Conservation (phyloP, 2,888 invertebrate genomes). For the Branchellion lobata region DNA sequence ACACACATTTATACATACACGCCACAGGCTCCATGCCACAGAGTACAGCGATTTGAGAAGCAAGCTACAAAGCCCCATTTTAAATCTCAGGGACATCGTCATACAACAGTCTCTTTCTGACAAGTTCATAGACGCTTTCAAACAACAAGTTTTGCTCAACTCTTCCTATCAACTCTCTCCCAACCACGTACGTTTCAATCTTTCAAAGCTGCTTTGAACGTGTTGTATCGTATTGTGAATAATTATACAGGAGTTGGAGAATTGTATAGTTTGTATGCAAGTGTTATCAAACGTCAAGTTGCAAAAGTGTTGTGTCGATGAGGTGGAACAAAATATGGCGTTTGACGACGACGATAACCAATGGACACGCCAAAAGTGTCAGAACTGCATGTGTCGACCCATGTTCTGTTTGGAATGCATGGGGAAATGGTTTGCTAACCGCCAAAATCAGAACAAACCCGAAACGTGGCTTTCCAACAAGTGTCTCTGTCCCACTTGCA, state of each 20-base stretch:
- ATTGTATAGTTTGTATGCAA: constrained; percentile 87
- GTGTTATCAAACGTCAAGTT: constrained; percentile 77
- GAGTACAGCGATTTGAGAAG: constrained; percentile 78
- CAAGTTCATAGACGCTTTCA: constrained; percentile 80
- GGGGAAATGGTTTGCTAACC: constrained; percentile 73
- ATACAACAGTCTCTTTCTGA: constrained; percentile 79
- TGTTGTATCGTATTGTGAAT: no score
- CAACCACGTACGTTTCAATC: neutral
- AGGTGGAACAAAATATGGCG: neutral
- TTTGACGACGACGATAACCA: constrained; percentile 13
- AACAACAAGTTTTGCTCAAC: constrained; percentile 67
- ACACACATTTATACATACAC: no score
- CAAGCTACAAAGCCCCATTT: constrained; percentile 71
- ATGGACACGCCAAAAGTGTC: constrained; percentile 63
- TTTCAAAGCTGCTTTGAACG: no score
- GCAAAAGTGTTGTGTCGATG: constrained; percentile 69
- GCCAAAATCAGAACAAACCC: constrained; percentile 71
- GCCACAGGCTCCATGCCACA: constrained; percentile 69
- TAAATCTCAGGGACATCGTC: constrained; percentile 71
- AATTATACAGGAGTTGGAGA: constrained; percentile 72
- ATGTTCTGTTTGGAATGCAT: constrained; percentile 82
- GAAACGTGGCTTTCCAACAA: constrained; percentile 78
- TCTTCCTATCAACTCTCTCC: constrained; percentile 7
- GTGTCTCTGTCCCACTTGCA: constrained; percentile 84
- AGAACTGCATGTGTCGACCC: constrained; percentile 75